These are phyloP conservation scores for Ceratothoa steindachneri DNA, from an alignment of 2,888 invertebrate genomes.

Conservation along the genomic window DNA sequence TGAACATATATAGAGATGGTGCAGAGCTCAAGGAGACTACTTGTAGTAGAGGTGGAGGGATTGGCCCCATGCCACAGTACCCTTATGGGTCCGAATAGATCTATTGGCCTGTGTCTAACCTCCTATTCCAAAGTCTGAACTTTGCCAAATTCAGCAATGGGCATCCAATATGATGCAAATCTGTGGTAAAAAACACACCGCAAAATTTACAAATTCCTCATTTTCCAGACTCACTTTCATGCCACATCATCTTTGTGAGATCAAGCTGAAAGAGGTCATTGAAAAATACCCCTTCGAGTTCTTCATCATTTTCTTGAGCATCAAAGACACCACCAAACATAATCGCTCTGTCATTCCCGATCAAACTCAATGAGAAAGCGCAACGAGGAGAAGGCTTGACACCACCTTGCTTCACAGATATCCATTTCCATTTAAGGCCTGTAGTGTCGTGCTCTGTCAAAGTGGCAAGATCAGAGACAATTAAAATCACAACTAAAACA, in stretches of 20 bases:
- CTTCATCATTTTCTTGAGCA: constrained; percentile 64
- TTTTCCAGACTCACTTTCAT: constrained; percentile 56
- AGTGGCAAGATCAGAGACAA: constrained; percentile 23
- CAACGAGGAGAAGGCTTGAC: constrained; percentile 60
- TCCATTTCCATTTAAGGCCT: constrained; percentile 69
- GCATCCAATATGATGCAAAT: too few species aligned
- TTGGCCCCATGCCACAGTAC: too few species aligned
- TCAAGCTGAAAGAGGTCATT: constrained; percentile 75
- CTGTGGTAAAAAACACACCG: too few species aligned
- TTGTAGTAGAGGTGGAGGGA: too few species aligned
- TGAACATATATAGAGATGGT: too few species aligned
- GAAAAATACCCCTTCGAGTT: constrained; percentile 69
- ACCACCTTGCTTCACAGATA: constrained; percentile 64
- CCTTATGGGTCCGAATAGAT: too few species aligned
- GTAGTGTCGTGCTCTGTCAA: constrained; percentile 61
- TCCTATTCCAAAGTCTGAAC: too few species aligned
- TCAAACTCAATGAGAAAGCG: constrained; percentile 50
- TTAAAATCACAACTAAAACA: neutral
- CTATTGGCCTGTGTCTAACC: too few species aligned
- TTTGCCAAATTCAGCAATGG: too few species aligned
- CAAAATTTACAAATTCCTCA: too few species aligned
- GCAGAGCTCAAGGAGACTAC: too few species aligned
- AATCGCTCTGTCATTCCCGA: constrained; percentile 64
- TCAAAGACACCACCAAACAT: constrained; percentile 86
- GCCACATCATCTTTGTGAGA: constrained; percentile 70